Evolutionary conservation across 1,140 invertebrate species (phyloP), one percentile per base, ranked within the genome.

Genomic region (Bactericera cockerelli): DNA sequence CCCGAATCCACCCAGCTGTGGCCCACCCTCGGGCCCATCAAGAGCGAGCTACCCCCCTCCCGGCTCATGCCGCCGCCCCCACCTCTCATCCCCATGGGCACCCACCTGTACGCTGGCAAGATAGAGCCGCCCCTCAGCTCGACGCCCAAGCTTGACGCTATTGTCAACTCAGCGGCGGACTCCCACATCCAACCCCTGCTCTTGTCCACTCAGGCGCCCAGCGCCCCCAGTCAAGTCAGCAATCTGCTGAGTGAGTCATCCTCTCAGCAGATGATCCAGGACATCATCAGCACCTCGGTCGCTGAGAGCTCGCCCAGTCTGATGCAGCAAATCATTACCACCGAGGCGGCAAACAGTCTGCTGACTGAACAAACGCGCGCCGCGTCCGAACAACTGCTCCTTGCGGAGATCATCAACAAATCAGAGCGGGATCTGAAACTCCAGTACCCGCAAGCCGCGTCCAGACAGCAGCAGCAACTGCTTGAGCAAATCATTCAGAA

Each of bases 161-260:
- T 83, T 8, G 79, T 83, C 1, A 83, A 82, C 67, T 78, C 79
- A 1, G 74, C 77, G 0, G 77, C 77, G 10, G 81, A 81, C 26
- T 74, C 75, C 62, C 79, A 77, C 66, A 49, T 49, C 19, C 42
- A 49, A 49, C 67, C 62, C 67, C 70, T 56, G 25, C 25, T 68
- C 70, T 1, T 67, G 68, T 1, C 67, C 70, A 0, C 60, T 72
- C 42, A 16, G n/a, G 22, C 42, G 8, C 22, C 42, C 19, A 49
- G 22, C n/a, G 19, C 19, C 4, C 42, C n/a, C n/a, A 8, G 6
- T 4, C 22, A 22, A n/a, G 42, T 16, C 6, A 6, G 4, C 8
- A 6, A 6, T 6, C 4, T 16, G 8, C n/a, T 8, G n/a, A 16
- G n/a, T 6, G 8, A 4, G 3, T 6, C 3, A 6, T 16, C 42